These are phyloP conservation scores for Esperia sulphurella DNA, from an alignment of 2,888 invertebrate genomes.

Conservation along the genomic window DNA sequence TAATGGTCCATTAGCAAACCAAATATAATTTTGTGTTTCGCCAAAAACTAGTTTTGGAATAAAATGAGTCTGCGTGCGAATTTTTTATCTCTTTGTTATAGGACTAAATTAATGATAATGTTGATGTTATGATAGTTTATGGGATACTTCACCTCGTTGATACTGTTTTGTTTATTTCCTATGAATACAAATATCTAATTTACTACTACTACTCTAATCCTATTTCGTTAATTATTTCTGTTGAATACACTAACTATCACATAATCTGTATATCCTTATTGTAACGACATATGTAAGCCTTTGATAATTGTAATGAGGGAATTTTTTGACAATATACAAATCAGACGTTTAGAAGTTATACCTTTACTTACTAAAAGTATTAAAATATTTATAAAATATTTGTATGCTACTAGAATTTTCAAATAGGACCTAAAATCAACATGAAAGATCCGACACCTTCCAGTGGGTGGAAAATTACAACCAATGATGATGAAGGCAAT, in stretches of 20 bases:
- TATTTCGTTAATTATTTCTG: too few species aligned
- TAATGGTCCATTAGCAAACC: constrained; percentile 43
- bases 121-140: not conserved
- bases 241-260: too few species aligned
- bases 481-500: constrained; percentile 3
- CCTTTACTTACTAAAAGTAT: too few species aligned
- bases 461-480: not conserved
- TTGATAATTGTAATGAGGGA: too few species aligned
- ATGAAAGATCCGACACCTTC: not conserved
- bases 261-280: too few species aligned
- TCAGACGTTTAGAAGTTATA: too few species aligned
- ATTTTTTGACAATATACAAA: too few species aligned
- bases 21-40: constrained; percentile 18
- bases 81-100: not conserved
- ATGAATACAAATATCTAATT: not conserved
- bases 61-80: constrained; percentile 7
- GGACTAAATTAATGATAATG: not conserved
- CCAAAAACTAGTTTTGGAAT: constrained; percentile 2
- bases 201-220: too few species aligned
- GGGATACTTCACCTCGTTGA: not conserved
- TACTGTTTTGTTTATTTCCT: not conserved
- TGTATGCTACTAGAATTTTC: not conserved
- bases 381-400: too few species aligned
- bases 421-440: not conserved
- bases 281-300: too few species aligned